phyloP scores from a whole-genome alignment of 2,888 invertebrate genomes.

The Drosophila helvetica region DNA sequence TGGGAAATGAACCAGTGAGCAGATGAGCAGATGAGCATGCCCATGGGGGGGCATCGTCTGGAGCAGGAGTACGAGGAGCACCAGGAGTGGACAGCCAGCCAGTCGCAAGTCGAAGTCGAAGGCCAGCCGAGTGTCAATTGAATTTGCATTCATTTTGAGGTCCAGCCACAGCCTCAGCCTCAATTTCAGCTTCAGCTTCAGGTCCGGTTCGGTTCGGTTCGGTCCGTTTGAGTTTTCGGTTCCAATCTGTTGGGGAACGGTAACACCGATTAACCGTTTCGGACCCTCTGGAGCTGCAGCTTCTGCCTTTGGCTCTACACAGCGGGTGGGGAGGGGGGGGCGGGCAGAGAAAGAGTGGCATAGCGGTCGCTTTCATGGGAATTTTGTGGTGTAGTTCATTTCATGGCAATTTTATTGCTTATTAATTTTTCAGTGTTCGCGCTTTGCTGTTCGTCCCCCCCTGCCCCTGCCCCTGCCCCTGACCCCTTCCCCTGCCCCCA shows the following conservation, averaged over 20 bases:
- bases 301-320: conserved; percentile 2
- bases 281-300: conserved; percentile 50
- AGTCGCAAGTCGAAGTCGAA: conserved; percentile 22
- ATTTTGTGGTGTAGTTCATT: conserved; percentile 81
- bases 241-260: conserved; percentile 43
- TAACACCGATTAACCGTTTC: conserved; percentile 62
- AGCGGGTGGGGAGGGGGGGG: not conserved
- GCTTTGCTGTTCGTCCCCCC: conserved; percentile 55
- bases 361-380: conserved; percentile 80
- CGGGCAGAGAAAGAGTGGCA: not conserved
- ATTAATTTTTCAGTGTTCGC: conserved; percentile 81
- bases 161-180: not conserved
- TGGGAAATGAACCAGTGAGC: not conserved
- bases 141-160: conserved; percentile 65
- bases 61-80: not conserved
- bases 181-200: not conserved
- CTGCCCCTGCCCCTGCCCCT: conserved; percentile 2
- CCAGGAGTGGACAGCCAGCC: conserved; percentile 4
- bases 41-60: conserved; percentile 10
- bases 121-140: conserved; percentile 69
- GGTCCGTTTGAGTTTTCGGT: not conserved
- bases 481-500: not conserved
- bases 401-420: conserved; percentile 84
- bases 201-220: not conserved
- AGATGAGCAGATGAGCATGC: conserved; percentile 2